Evolutionary conservation across 2,113 vertebrate species (phyloP).

Genomic region (Neogobius melanostomus): DNA sequence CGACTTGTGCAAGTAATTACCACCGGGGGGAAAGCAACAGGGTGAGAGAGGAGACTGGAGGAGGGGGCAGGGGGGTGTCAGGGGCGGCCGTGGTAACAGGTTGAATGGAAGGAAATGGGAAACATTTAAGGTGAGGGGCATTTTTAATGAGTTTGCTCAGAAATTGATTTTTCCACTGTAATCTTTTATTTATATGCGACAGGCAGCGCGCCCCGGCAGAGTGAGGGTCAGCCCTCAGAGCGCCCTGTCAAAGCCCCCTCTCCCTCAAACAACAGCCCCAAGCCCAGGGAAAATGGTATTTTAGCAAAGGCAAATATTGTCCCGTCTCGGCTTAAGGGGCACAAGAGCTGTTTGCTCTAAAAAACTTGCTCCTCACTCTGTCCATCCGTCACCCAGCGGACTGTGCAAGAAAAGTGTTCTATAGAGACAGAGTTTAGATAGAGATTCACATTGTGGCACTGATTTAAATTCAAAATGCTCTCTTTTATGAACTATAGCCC

Average conservation of each 20-base stretch:
- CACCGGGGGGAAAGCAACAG: slow-evolving; percentile 79
- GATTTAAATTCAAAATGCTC: neutral
- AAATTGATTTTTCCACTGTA: slow-evolving; percentile 93
- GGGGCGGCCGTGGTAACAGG: slow-evolving; percentile 60
- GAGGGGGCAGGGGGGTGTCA: slow-evolving; percentile 35
- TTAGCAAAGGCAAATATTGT: slow-evolving; percentile 96
- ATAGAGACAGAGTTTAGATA: neutral
- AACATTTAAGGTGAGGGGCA: slow-evolving; percentile 88
- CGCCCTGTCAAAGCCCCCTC: slow-evolving; percentile 83
- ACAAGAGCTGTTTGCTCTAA: slow-evolving; percentile 85
- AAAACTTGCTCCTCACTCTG: slow-evolving; percentile 77
- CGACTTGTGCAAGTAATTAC: slow-evolving; percentile 92
- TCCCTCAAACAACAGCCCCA: slow-evolving; percentile 88
- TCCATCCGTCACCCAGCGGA: slow-evolving; percentile 6
- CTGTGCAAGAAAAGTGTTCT: neutral
- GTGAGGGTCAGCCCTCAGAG: slow-evolving; percentile 86
- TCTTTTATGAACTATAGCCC: too few relatives aligned
- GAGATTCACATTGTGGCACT: slow-evolving; percentile 1
- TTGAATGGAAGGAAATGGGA: slow-evolving; percentile 81
- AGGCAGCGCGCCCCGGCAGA: slow-evolving; percentile 73
- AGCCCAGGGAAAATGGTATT: slow-evolving; percentile 95
- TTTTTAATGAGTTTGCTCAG: slow-evolving; percentile 93
- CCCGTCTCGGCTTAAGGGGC: slow-evolving; percentile 86
- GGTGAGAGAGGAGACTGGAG: slow-evolving; percentile 51
- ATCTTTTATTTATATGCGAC: slow-evolving; percentile 98